A percentile compares a stretch with the other conserved stretches of the same genome.
Evolutionary conservation across 2,888 invertebrate genomes (phyloP).

Genomic region (Malachius bipustulatus): DNA sequence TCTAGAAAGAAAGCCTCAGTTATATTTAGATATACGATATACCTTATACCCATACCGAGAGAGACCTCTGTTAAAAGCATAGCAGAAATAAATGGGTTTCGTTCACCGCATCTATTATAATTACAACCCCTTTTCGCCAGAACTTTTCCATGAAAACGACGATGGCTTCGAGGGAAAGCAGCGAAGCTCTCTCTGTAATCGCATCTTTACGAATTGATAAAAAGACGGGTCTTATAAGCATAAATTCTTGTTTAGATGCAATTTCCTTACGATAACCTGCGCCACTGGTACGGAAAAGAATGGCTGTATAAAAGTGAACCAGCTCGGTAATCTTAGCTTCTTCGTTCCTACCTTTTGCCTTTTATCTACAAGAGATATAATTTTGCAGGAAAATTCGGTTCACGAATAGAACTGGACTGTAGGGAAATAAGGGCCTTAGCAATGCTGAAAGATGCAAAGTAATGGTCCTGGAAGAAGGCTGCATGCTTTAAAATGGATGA

Average conservation of each 20-base stretch:
- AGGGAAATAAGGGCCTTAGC: conserved; percentile 33
- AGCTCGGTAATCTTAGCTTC: conserved; percentile 25
- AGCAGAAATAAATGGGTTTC: no score
- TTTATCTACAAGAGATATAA: conserved; percentile 32
- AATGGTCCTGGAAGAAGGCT: conserved; percentile 33
- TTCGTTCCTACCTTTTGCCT: conserved; percentile 26
- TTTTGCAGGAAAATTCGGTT: conserved; percentile 29
- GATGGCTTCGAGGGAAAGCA: neutral
- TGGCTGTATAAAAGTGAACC: conserved; percentile 24
- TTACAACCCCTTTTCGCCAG: neutral
- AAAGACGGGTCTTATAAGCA: conserved; percentile 22
- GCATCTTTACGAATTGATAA: conserved; percentile 16
- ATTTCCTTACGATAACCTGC: conserved; percentile 26
- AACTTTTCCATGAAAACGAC: neutral
- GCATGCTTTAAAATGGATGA: conserved; percentile 36
- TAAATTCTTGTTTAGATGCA: conserved; percentile 28
- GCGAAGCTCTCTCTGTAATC: conserved; percentile 1
- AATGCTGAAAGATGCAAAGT: conserved; percentile 37
- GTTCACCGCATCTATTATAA: conserved; percentile 3
- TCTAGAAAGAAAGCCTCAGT: no score
- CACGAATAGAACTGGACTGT: conserved; percentile 31
- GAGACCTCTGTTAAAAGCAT: no score
- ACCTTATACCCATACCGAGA: no score
- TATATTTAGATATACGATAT: no score
- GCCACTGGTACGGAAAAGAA: conserved; percentile 20